These are phyloP conservation scores for Hyperopisus bebe DNA, from an alignment of 2,113 vertebrate genomes.

Conservation along the genomic window DNA sequence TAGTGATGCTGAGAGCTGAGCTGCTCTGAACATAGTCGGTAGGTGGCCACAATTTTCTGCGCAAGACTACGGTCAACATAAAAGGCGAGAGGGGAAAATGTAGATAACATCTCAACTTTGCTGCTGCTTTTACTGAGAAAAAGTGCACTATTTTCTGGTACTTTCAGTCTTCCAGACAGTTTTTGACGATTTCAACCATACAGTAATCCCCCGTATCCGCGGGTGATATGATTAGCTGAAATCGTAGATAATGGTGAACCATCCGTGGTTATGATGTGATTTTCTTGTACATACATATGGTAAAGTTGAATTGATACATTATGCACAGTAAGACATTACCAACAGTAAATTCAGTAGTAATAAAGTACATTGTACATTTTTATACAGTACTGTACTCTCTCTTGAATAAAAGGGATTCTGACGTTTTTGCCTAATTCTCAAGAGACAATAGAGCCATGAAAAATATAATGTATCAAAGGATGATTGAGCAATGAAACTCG, in stretches of 20 bases:
- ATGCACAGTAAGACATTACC: neutral
- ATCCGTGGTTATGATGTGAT: neutral
- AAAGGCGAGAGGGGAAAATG: neutral
- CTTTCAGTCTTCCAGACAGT: neutral
- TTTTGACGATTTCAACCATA: neutral
- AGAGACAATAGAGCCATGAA: neutral
- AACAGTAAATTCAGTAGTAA: neutral
- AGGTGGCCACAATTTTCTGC: conserved; percentile 91
- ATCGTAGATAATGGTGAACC: neutral
- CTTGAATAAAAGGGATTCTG: neutral
- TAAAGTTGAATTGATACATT: neutral
- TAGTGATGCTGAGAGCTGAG: conserved; percentile 90
- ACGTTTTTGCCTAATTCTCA: neutral
- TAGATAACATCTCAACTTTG: neutral
- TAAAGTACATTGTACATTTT: neutral
- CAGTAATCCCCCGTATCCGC: neutral
- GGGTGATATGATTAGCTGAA: neutral
- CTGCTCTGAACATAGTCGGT: conserved; percentile 86
- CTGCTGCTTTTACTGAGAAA: neutral
- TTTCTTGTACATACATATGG: neutral
- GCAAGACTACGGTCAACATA: conserved; percentile 63
- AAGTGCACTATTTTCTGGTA: neutral
- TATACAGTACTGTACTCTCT: neutral
- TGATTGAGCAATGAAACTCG: neutral
- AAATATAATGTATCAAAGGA: neutral